Evolutionary conservation across 1,140 invertebrate genomes (phyloP).

Genomic region (Ditylenchus dipsaci): DNA sequence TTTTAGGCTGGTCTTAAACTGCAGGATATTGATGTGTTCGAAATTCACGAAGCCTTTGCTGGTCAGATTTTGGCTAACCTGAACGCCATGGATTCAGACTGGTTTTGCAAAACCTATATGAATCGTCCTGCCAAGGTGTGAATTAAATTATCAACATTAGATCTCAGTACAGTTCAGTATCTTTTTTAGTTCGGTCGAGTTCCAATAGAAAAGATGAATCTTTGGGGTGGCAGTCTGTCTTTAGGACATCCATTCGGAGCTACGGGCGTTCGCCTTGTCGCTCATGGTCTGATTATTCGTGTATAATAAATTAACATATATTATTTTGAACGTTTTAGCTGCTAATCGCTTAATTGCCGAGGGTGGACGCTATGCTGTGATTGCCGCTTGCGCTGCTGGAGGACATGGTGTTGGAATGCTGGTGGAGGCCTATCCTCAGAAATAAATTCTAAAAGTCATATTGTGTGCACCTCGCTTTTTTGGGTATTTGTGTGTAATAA

Average conservation of each 20-base stretch:
- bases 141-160: neutral
- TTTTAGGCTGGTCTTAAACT: constrained; percentile 71
- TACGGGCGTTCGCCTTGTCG: constrained; percentile 76
- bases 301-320: too few species aligned
- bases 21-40: constrained; percentile 91
- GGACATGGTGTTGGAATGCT: constrained; percentile 85
- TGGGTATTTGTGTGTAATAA: neutral
- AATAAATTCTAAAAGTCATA: constrained; percentile 3
- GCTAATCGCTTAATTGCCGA: constrained; percentile 73
- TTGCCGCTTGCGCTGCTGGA: constrained; percentile 97
- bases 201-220: constrained; percentile 86
- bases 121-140: neutral
- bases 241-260: constrained; percentile 99
- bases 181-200: constrained; percentile 75
- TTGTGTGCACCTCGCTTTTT: neutral
- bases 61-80: constrained; percentile 95
- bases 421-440: constrained; percentile 77
- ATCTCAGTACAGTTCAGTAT: neutral
- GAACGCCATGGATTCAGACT: constrained; percentile 94
- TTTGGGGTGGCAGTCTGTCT: constrained; percentile 93
- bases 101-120: constrained; percentile 66
- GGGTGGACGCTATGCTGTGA: constrained; percentile 80
- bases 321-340: too few species aligned
- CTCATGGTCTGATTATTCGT: constrained; percentile 65
- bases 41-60: constrained; percentile 98